phyloP scores from a whole-genome alignment of 1,140 invertebrate genomes.

The Metopolophium dirhodum region DNA sequence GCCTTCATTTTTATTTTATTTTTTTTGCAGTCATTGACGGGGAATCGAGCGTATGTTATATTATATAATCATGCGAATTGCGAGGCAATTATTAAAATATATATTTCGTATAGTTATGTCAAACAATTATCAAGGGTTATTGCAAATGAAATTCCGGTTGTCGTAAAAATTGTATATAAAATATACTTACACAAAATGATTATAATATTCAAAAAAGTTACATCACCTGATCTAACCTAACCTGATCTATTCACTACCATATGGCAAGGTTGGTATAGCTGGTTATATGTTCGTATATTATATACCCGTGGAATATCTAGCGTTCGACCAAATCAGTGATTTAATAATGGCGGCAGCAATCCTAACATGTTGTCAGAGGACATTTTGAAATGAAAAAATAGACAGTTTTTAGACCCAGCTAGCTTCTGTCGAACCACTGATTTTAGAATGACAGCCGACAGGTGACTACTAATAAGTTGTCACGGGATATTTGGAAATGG shows the following conservation, averaged over 20 bases:
- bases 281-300: background rate
- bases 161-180: background rate
- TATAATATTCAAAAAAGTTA: background rate
- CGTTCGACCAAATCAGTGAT: background rate
- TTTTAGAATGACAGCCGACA: background rate
- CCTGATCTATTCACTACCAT: background rate
- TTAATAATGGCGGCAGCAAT: background rate
- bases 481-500: background rate
- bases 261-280: background rate
- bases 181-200: background rate
- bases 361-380: background rate
- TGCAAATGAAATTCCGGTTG: background rate
- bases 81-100: background rate
- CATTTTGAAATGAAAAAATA: background rate
- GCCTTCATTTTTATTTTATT: background rate
- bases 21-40: no score
- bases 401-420: background rate
- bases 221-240: background rate
- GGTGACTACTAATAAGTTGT: background rate
- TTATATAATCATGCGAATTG: background rate
- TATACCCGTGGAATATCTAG: background rate
- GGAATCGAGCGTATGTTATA: background rate
- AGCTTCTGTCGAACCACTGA: background rate
- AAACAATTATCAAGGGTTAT: conserved; percentile 12
- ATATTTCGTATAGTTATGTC: background rate